Evolutionary conservation across 1,140 invertebrate genomes (phyloP).

Genomic region (Copidosoma floridanum): DNA sequence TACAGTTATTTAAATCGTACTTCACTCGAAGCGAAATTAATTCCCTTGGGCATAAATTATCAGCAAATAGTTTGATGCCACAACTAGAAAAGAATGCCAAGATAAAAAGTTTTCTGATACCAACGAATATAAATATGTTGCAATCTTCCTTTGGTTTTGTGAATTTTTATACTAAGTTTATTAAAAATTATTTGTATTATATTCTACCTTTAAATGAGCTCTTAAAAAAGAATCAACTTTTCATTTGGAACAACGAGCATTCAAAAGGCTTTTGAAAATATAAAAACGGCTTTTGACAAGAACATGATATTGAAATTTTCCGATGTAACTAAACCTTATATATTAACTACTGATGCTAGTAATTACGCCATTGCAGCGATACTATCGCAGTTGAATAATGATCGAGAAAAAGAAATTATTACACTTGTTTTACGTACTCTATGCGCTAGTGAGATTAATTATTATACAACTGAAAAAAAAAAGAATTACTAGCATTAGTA

Average conservation of each 20-base stretch:
- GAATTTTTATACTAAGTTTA: not conserved
- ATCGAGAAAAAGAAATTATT: not conserved
- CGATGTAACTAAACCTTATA: constrained; percentile 35
- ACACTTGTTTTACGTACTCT: not conserved
- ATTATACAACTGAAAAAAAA: not conserved
- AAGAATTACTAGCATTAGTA: not conserved
- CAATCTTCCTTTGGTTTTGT: not conserved
- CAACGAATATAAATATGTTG: not conserved
- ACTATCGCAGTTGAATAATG: not conserved
- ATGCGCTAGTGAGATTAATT: not conserved
- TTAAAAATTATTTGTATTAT: not conserved
- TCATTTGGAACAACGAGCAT: no score
- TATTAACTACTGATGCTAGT: constrained; percentile 40
- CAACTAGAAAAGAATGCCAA: not conserved
- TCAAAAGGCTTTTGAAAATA: not conserved
- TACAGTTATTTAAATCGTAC: not conserved
- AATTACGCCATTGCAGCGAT: constrained; percentile 36
- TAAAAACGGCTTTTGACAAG: not conserved
- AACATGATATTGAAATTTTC: constrained; percentile 35
- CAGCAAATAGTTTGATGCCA: not conserved
- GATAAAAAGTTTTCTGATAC: not conserved
- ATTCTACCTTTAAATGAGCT: no score
- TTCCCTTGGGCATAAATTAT: not conserved
- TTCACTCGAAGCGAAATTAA: not conserved
- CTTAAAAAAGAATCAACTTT: no score